phyloP scores from a whole-genome alignment of 2,113 vertebrate genomes.

The Galbula dea region DNA sequence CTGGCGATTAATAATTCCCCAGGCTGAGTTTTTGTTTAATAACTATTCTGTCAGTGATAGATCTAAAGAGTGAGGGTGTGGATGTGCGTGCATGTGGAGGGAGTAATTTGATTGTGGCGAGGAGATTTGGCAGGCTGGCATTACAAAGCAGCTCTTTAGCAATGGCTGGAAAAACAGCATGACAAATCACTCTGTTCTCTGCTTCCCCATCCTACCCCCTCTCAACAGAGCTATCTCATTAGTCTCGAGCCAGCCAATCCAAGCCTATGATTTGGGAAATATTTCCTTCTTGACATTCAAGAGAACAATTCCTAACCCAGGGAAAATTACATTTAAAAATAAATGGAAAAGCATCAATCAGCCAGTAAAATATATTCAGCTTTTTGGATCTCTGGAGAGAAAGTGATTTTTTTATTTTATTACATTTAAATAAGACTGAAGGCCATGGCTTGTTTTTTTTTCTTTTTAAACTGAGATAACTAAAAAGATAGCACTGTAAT shows the following conservation, averaged over 20 bases:
- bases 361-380: constrained; percentile 70
- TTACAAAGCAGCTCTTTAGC: constrained; percentile 72
- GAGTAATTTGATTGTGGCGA: constrained; percentile 65
- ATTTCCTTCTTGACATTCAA: constrained; percentile 76
- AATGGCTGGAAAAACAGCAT: constrained; percentile 44
- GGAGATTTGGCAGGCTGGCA: constrained; percentile 60
- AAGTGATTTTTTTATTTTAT: constrained; percentile 64
- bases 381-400: constrained; percentile 64
- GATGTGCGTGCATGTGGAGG: constrained; percentile 1
- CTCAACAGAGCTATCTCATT: constrained; percentile 69
- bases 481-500: constrained; percentile 18
- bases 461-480: background rate
- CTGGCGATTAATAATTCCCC: constrained; percentile 78
- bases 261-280: constrained; percentile 68
- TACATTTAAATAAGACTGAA: constrained; percentile 71
- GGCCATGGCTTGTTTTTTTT: constrained; percentile 35
- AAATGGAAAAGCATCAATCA: constrained; percentile 82
- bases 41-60: constrained; percentile 78
- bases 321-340: constrained; percentile 78
- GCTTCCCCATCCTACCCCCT: background rate
- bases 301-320: constrained; percentile 73
- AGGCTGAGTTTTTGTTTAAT: constrained; percentile 80
- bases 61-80: constrained; percentile 68
- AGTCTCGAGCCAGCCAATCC: constrained; percentile 69
- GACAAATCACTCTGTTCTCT: constrained; percentile 65